Evolutionary conservation across 2,888 invertebrate genomes (phyloP), one percentile per base, ranked within the genome.

Genomic region (Encarsia formosa): DNA sequence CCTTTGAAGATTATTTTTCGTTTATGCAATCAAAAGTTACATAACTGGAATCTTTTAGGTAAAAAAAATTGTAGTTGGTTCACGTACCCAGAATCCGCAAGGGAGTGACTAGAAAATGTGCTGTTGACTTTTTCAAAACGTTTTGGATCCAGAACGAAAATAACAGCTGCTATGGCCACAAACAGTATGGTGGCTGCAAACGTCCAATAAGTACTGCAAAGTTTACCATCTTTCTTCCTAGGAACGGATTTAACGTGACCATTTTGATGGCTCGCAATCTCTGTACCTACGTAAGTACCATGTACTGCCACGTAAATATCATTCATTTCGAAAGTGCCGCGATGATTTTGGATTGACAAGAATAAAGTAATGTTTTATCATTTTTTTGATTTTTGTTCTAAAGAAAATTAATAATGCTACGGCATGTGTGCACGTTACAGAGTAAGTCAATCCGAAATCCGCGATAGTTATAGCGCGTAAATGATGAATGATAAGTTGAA

Each of bases 81-180:
- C 52, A 69, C 72, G 69, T 73, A 72, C 72, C 70, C 71, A 66
- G 70, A 58, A 66, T 70, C 69, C 66, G 65, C 66, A 61, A 69
- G 65, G 67, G 65, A 63, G 66, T 68, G 64, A 66, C 68, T 71
- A 67, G 71, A 68, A 62, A 69, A 63, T 60, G 65, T 64, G 65
- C 62, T 63, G 66, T 66, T 63, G 64, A 63, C 65, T 60, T 63
- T 67, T 58, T 65, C 63, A 59, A 70, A 64, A 60, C 61, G 64
- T 63, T 63, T 66, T 61, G 71, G 70, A 62, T 73, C 72, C 73
- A 71, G 60, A 63, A 65, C 64, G 68, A 72, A 64, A 65, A 69
- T 65, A 63, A 73, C 63, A 62, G 71, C 72, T 62, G 71, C 62
- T 57, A 73, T 63, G 61, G 64, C 64, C 62, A 69, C 64, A 65